Evolutionary conservation across 2,888 invertebrate genomes (phyloP).

Genomic region (Parasteatoda lunata): DNA sequence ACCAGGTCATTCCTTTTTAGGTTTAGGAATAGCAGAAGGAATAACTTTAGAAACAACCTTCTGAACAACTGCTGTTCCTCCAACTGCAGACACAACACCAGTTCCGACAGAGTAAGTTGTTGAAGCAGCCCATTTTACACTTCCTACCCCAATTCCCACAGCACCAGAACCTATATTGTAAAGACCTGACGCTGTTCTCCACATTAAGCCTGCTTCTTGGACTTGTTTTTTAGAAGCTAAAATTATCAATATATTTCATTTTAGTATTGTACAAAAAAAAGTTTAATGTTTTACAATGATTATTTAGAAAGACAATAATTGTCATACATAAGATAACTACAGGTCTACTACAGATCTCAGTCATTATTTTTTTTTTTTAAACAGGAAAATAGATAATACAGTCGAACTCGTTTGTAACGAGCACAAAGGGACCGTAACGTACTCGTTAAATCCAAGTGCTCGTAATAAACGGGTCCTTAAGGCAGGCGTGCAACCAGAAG

Average conservation of each 20-base stretch:
- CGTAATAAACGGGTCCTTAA: too few relatives aligned
- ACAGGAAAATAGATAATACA: too few relatives aligned
- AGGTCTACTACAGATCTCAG: too few relatives aligned
- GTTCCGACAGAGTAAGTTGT: slow-evolving; percentile 57
- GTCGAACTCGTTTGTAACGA: too few relatives aligned
- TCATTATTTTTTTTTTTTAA: too few relatives aligned
- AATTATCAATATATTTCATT: background rate
- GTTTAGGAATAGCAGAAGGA: slow-evolving; percentile 44
- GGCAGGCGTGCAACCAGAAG: too few relatives aligned
- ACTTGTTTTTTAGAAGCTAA: background rate
- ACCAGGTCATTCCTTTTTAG: slow-evolving; percentile 45
- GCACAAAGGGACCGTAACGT: too few relatives aligned
- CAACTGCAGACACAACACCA: slow-evolving; percentile 44
- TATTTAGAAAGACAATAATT: background rate
- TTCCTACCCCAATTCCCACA: slow-evolving; percentile 58
- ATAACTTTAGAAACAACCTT: slow-evolving; percentile 54
- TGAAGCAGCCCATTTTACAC: slow-evolving; percentile 62
- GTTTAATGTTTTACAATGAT: background rate
- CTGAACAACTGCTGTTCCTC: slow-evolving; percentile 13
- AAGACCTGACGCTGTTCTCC: slow-evolving; percentile 49
- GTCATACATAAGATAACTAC: too few relatives aligned
- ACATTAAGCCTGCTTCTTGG: slow-evolving; percentile 20
- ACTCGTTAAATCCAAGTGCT: too few relatives aligned
- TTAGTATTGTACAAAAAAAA: background rate
- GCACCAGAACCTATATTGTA: slow-evolving; percentile 59